Base-by-base conservation (phyloP, 1,140 invertebrate species). In the Saxidomus purpurata region DNA sequence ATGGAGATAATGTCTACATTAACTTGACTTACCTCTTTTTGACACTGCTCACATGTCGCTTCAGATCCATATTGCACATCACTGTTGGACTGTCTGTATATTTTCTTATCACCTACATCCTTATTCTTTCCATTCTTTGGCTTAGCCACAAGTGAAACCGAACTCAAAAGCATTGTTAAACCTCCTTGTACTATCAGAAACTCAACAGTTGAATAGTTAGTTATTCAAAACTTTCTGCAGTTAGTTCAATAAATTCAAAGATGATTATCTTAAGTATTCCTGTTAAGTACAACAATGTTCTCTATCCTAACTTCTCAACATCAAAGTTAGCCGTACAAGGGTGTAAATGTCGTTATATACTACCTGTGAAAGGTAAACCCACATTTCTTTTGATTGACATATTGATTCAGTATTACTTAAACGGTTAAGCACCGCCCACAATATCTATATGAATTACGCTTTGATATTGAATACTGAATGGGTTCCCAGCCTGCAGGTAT, bases 11-110 rank as follows among this genome's bases (percentile, higher is more conserved):
- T n/a, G n/a, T n/a, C n/a, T n/a, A n/a, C n/a, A n/a, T n/a, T n/a
- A n/a, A n/a, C n/a, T n/a, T n/a, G n/a, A 52, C 31, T 55, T 79
- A 79, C 76, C 49, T 79, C 76, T 59, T 79, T 79, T 22, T 36
- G 1, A 25, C 76, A 79, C 49, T 34, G 13, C 11, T 2, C 43
- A 36, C 76, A 79, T 17, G 28, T 55, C 22, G 22, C 43, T 2
- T 55, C 47, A 22, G 76, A 6, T 34, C 4, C 47, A 17, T 13
- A 19, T n/a, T 31, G 34, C 22, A 8, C n/a, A 17, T 52, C 15
- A 34, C 19, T 55, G 4, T 13, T 28, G 1, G 9, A 1, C 22
- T 19, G 22, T 43, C 19, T 55, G 4, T 49, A 19, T 15, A 22
- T 25, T 49, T 49, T 77, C 47, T 79, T 79, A 0, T 52, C 47